Percentiles rank a stretch among this genome's conserved stretches.
These are phyloP conservation scores for Guaruba guarouba DNA, from an alignment of 2,113 vertebrate species.

Conservation along the genomic window DNA sequence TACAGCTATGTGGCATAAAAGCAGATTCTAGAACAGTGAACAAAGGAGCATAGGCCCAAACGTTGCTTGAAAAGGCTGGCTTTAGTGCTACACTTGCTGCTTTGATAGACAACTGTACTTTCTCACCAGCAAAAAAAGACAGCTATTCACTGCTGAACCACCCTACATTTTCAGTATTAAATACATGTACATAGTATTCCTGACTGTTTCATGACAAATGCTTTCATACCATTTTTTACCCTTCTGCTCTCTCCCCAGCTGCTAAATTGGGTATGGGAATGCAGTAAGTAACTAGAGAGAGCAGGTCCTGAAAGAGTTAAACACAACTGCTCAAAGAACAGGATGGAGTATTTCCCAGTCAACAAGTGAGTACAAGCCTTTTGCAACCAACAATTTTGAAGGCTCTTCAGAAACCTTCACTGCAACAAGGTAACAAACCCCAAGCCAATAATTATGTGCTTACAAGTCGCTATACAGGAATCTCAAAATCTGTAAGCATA, in stretches of 20 bases:
- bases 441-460: neutral
- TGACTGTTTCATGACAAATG: neutral
- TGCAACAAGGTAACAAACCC: neutral
- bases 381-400: neutral
- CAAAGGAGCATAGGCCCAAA: neutral
- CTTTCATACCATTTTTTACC: rapidly evolving
- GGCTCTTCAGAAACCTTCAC: neutral
- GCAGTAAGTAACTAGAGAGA: neutral
- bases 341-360: neutral
- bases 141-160: neutral
- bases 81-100: neutral
- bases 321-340: neutral
- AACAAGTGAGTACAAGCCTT: neutral
- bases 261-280: neutral
- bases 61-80: neutral
- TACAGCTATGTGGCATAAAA: neutral
- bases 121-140: neutral
- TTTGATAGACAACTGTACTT: neutral
- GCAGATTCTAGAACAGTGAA: neutral
- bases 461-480: neutral
- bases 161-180: neutral
- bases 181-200: rapidly evolving
- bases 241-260: rapidly evolving
- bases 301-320: neutral
- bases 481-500: neutral